A percentile compares a stretch with the other conserved stretches of the same genome.
These are phyloP conservation scores for Monopterus albus DNA, from an alignment of 2,113 vertebrate species.

Conservation along the genomic window DNA sequence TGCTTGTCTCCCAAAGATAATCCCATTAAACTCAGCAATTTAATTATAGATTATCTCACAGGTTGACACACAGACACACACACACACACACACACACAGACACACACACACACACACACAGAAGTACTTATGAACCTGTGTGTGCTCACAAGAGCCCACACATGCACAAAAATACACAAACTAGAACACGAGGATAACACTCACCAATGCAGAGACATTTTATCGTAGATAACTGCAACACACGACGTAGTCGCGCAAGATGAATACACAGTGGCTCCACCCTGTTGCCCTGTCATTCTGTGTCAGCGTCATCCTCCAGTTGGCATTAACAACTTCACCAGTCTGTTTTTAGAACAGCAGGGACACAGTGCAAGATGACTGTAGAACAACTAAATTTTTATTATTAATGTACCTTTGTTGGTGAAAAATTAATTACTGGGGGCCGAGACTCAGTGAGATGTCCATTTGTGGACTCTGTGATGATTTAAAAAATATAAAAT, in stretches of 20 bases:
- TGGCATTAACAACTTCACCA: conserved; percentile 33
- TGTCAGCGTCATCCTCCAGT: conserved; percentile 65
- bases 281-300: conserved; percentile 54
- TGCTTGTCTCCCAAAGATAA: conserved; percentile 68
- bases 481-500: no score
- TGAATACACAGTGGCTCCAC: conserved; percentile 32
- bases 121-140: background rate
- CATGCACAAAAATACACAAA: background rate
- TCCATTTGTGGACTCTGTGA: no score
- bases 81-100: conserved; percentile 3
- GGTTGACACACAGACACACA: background rate
- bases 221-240: background rate
- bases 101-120: background rate
- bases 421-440: no score
- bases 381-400: no score
- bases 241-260: background rate
- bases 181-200: background rate
- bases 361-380: conserved; percentile 8
- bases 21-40: conserved; percentile 71
- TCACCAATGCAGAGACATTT: background rate
- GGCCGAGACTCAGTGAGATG: no score
- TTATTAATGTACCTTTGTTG: no score
- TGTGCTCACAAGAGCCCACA: background rate
- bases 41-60: conserved; percentile 72
- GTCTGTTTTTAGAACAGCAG: conserved; percentile 57